Conservation (phyloP, 2,888 invertebrate genomes). For the Clostera curtula region DNA sequence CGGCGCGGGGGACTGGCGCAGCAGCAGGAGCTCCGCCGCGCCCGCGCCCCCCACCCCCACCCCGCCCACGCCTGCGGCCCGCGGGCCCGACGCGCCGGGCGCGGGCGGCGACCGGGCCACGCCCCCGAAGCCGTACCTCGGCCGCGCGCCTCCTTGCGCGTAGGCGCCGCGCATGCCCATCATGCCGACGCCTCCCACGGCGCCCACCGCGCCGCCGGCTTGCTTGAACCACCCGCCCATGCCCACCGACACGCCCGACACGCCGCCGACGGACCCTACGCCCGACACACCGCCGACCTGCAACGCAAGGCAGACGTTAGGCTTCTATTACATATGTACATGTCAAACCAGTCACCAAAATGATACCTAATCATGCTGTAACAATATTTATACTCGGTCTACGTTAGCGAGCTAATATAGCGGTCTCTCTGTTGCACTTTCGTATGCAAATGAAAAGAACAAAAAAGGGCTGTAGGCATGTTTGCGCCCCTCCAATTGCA, state of each 20-base stretch:
- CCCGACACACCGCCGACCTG: slow-evolving; percentile 26
- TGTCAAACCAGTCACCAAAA: too few species aligned
- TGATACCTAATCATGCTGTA: too few species aligned
- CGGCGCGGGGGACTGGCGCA: slow-evolving; percentile 83
- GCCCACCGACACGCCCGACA: slow-evolving; percentile 31
- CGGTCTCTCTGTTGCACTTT: too few species aligned
- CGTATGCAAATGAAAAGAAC: too few species aligned
- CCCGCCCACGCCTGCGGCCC: slow-evolving; percentile 44
- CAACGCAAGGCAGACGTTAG: background rate
- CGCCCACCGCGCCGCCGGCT: slow-evolving; percentile 17
- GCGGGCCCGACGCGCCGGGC: slow-evolving; percentile 74
- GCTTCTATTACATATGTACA: too few species aligned
- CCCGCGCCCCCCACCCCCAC: slow-evolving; percentile 32
- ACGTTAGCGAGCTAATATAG: too few species aligned
- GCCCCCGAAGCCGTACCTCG: slow-evolving; percentile 39
- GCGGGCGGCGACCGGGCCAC: slow-evolving; percentile 30
- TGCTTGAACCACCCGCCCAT: slow-evolving; percentile 26
- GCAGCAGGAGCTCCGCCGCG: slow-evolving; percentile 84
- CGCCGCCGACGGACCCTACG: slow-evolving; percentile 25
- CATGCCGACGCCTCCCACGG: slow-evolving; percentile 38
- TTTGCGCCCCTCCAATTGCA: too few species aligned
- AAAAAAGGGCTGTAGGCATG: too few species aligned
- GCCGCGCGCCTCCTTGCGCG: slow-evolving; percentile 38
- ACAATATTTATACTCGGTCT: too few species aligned
- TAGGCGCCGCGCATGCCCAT: slow-evolving; percentile 46